Evolutionary conservation across 2,888 invertebrate genomes (phyloP).

Genomic region (Paralinhomoeus sp.): DNA sequence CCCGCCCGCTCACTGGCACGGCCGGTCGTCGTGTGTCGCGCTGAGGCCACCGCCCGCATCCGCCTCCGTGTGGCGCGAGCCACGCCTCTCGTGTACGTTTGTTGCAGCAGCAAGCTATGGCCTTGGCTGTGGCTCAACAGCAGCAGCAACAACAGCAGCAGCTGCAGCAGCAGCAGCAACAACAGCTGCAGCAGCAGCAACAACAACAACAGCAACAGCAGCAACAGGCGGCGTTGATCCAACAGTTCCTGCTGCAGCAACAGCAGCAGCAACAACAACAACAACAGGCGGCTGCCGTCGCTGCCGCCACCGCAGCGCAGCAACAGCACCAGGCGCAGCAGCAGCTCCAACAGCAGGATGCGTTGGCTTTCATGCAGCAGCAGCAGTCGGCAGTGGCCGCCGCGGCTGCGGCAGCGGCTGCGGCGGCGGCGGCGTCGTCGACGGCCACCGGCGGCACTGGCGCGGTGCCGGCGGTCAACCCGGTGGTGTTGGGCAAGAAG

Average conservation of each 20-base stretch:
- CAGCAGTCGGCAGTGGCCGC: no score
- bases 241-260: background rate
- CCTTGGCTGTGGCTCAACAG: slow-evolving; percentile 13
- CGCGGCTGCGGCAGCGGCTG: no score
- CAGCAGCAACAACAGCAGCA: slow-evolving; percentile 13
- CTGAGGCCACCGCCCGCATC: no score
- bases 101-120: background rate
- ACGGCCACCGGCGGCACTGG: slow-evolving; percentile 1
- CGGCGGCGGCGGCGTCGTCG: no score
- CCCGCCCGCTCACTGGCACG: no score
- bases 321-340: background rate
- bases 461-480: slow-evolving; percentile 2
- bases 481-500: slow-evolving; percentile 3
- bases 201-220: background rate
- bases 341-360: slow-evolving; percentile 1
- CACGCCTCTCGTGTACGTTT: background rate
- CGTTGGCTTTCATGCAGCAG: no score
- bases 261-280: background rate
- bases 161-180: background rate
- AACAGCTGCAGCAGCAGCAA: background rate
- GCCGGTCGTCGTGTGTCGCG: no score
- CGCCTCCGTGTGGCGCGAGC: no score
- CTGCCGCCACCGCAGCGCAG: background rate
- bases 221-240: background rate
- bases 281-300: background rate